A percentile compares a stretch with the other conserved stretches of the same genome.
These are phyloP conservation scores for Autographa pulchrina DNA, from an alignment of 2,888 invertebrate genomes.

Conservation along the genomic window DNA sequence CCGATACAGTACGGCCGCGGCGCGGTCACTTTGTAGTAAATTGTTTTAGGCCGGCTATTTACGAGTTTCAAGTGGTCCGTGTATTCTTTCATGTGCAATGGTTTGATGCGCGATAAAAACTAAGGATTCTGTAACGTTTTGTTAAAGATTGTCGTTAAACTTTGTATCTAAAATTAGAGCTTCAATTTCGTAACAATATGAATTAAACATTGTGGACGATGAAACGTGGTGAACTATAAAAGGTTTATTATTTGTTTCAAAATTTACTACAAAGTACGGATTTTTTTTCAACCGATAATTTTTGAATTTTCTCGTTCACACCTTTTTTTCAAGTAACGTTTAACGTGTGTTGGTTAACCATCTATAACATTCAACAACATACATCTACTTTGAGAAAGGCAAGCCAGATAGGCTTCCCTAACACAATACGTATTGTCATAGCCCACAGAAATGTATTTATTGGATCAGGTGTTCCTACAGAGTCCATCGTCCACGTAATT, in stretches of 20 bases:
- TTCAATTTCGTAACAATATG: neutral
- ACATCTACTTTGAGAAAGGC: neutral
- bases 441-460: conserved; percentile 40
- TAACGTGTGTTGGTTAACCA: too few relatives aligned
- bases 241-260: too few relatives aligned
- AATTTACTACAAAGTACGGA: too few relatives aligned
- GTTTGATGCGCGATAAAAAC: conserved; percentile 49
- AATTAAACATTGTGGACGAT: too few relatives aligned
- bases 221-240: too few relatives aligned
- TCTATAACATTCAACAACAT: neutral
- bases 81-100: conserved; percentile 45
- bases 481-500: conserved; percentile 48
- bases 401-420: neutral
- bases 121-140: neutral
- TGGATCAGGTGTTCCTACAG: conserved; percentile 46
- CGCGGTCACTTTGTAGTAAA: conserved; percentile 67
- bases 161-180: neutral
- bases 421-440: neutral
- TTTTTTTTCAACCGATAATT: too few relatives aligned
- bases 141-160: conserved; percentile 5
- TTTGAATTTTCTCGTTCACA: too few relatives aligned
- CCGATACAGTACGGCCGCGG: conserved; percentile 50
- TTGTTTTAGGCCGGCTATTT: conserved; percentile 55
- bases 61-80: conserved; percentile 42
- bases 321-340: too few relatives aligned